Evolutionary conservation across 2,113 vertebrate species (phyloP), one percentile per base, ranked within the genome.

Genomic region (Etia nguti): DNA sequence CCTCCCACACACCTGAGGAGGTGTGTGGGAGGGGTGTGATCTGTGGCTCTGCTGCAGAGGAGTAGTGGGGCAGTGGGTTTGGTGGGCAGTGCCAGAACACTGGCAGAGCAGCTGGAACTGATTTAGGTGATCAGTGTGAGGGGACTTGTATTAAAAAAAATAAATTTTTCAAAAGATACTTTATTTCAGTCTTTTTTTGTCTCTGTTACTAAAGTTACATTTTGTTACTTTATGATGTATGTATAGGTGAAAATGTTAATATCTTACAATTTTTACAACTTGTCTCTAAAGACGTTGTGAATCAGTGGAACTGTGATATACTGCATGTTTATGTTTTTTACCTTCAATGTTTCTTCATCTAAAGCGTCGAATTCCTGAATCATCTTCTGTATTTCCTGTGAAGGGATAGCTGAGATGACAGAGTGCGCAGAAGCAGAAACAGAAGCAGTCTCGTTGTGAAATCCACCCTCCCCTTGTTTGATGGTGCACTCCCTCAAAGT

Each of bases 341-440:
- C 98, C 97, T 98, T 97, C 83, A 99, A 86, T 0, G 97, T 97
- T 2, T 97, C 97, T 83, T 98, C 96, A 0, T 98, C 98, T 60
- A 99, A 94, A 6, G 88, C 93, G 87, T 96, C 96, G 60, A 99
- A 98, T 94, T 99, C 98, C 90, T 98, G 96, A 11, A 99, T 97
- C 84, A 99, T 97, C 34, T 83, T 92, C 79, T 95, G 88, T n/a
- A 98, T 91, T 59, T 98, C 98, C 85, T 98, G 93, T 4, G 96
- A 79, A 4, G 97, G 97, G 89, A 99, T 96, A 52, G 97, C 95
- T 77, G 98, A 98, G 90, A 99, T 97, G 79, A 98, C 97, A 0
- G 98, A 97, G 79, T 97, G 97, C 43, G 97, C 96, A 5, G 87
- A 90, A 43, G 81, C 84, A 10, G 92, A 81, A 2, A 95, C 86